phyloP scores from a whole-genome alignment of 2,888 invertebrate species.

The Lasiommata megera region DNA sequence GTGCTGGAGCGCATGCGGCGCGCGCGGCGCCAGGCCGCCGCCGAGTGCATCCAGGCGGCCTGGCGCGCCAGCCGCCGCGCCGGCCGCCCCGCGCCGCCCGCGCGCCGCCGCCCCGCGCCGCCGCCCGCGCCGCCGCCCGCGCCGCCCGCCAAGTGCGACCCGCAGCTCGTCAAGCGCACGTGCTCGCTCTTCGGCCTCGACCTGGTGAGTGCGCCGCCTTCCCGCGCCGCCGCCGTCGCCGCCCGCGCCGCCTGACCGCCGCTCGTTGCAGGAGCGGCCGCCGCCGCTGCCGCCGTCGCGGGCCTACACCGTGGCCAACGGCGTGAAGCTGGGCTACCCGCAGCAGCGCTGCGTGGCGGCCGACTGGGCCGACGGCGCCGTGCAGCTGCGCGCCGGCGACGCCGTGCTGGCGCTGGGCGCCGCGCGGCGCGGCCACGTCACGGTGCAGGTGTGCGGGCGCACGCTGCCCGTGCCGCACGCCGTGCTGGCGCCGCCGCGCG shows the following conservation, averaged over 20 bases:
- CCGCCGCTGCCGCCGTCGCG: conserved; percentile 95
- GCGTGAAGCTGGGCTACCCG: conserved; percentile 95
- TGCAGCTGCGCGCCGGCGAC: conserved; percentile 87
- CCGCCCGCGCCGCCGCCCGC: conserved; percentile 85
- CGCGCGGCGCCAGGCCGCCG: conserved; percentile 84
- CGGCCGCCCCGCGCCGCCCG: conserved; percentile 86
- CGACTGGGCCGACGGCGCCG: conserved; percentile 83
- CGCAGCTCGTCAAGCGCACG: conserved; percentile 93
- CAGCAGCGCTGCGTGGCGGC: conserved; percentile 95
- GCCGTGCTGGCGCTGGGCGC: conserved; percentile 93
- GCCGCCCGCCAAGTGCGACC: conserved; percentile 86
- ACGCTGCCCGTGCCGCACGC: conserved; percentile 66
- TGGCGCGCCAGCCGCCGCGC: conserved; percentile 88
- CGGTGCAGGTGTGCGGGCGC: conserved; percentile 84
- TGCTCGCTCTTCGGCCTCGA: conserved; percentile 95
- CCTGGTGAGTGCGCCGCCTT: conserved; percentile 92
- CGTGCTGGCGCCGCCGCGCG: conserved; percentile 68
- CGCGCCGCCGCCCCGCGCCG: conserved; percentile 80
- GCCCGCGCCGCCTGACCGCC: conserved; percentile 91
- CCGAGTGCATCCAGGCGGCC: no score
- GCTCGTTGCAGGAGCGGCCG: conserved; percentile 86
- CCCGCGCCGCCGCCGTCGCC: conserved; percentile 92
- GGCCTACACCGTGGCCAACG: conserved; percentile 94
- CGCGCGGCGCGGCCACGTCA: conserved; percentile 92
- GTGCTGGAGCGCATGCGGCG: conserved; percentile 91